Evolutionary conservation across 2,797 vertebrate species (phyloP), one percentile per base, ranked within the genome.

Genomic region (Poeciliopsis infans): DNA sequence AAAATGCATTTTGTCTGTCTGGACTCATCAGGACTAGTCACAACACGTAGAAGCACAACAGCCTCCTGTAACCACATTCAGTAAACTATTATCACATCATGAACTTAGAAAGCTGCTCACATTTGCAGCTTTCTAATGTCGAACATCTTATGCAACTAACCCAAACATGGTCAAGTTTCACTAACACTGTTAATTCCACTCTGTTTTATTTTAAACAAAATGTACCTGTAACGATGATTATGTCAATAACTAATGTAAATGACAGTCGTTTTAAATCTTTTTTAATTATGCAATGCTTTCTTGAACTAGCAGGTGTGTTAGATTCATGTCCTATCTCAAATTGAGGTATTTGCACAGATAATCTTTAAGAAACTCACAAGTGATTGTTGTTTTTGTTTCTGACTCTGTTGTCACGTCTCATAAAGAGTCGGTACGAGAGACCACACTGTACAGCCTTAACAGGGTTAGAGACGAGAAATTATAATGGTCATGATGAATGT

Each of bases 261-360:
- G 75, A 36, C 78, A 74, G 87, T 82, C 80, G 61, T 83, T 79
- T 83, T 79, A 55, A 69, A 72, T 74, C 25, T 59, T 11, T 84
- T 89, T 79, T 46, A 85, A 87, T 83, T 79, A 78, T 85, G 66
- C 87, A 90, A 79, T 72, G 47, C 46, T 88, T 79, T 87, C 51
- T 84, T 83, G 31, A 87, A 73, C 55, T 92, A 86, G 76, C 74
- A 66, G 73, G 68, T 84, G 79, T 85, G 79, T 87, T 90, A 89
- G 81, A 82, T 90, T 77, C 73, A 87, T 86, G 88, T 94, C 87
- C 86, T 87, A 90, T 92, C 88, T 93, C 87, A 92, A 91, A 93
- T 89, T 89, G 90, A 92, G 89, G 89, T 94, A 92, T 89, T 93
- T 95, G 91, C 94, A 94, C 91, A 92, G 87, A 92, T 93, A 81